phyloP scores from a whole-genome alignment of 2,888 invertebrate species.

The Diadromus collaris region DNA sequence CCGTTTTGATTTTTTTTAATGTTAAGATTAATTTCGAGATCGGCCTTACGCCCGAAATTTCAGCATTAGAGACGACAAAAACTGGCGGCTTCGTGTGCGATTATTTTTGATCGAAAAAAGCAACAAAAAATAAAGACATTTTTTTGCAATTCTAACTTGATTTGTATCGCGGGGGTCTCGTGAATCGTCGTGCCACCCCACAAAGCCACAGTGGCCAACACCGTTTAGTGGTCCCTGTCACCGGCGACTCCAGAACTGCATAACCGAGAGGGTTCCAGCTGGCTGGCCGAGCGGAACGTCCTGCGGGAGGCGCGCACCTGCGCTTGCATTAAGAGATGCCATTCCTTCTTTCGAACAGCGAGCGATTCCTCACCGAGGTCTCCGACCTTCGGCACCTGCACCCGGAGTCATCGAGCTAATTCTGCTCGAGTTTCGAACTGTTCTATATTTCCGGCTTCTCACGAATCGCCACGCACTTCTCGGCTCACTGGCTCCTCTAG shows the following conservation, averaged over 20 bases:
- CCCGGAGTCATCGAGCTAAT: constrained; percentile 27
- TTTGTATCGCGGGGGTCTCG: constrained; percentile 16
- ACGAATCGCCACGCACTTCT: constrained; percentile 14
- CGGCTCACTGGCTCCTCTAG: neutral
- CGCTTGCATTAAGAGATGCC: constrained; percentile 51
- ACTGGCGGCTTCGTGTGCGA: too few relatives aligned
- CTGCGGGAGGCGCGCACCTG: constrained; percentile 44
- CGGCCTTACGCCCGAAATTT: too few relatives aligned
- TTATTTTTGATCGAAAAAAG: neutral
- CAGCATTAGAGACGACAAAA: too few relatives aligned
- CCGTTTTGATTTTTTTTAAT: too few relatives aligned
- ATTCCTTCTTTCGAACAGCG: constrained; percentile 40
- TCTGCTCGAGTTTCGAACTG: constrained; percentile 8
- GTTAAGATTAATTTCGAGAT: too few relatives aligned
- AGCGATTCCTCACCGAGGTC: constrained; percentile 45
- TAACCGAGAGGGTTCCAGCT: constrained; percentile 54
- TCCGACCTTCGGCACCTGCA: constrained; percentile 50
- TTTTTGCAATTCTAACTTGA: neutral
- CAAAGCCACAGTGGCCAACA: constrained; percentile 4
- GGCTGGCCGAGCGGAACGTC: constrained; percentile 50
- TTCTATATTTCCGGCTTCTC: constrained; percentile 20
- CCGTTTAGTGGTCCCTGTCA: constrained; percentile 29
- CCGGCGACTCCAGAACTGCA: constrained; percentile 26
- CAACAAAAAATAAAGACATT: neutral
- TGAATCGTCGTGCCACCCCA: constrained; percentile 24